Evolutionary conservation across 2,888 invertebrate species (phyloP).

Genomic region (Athalia cordata): DNA sequence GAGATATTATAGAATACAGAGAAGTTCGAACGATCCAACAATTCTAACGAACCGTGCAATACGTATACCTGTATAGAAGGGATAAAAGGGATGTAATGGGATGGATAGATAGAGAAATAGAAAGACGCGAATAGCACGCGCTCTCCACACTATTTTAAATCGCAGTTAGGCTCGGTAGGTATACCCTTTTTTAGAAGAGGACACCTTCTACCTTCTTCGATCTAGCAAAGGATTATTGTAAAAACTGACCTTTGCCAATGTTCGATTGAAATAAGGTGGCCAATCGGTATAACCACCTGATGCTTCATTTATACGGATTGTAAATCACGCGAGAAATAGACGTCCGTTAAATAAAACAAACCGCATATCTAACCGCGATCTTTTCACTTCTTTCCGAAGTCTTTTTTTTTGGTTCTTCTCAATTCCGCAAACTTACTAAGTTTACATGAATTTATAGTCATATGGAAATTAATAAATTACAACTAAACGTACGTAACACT

Average conservation of each 20-base stretch:
- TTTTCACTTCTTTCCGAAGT: too few relatives aligned
- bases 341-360: background rate
- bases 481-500: too few relatives aligned
- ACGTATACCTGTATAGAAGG: background rate
- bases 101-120: slow-evolving; percentile 25
- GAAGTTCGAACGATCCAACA: background rate
- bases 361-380: too few relatives aligned
- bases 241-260: slow-evolving; percentile 43
- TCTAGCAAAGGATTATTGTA: background rate
- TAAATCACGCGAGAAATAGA: slow-evolving; percentile 34
- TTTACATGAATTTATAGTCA: too few relatives aligned
- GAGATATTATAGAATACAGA: background rate
- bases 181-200: slow-evolving; percentile 39
- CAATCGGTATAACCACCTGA: slow-evolving; percentile 34
- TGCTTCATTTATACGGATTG: slow-evolving; percentile 19
- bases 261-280: slow-evolving; percentile 40
- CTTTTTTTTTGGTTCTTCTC: too few relatives aligned
- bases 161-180: slow-evolving; percentile 16
- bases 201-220: slow-evolving; percentile 35
- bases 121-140: slow-evolving; percentile 11
- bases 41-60: background rate
- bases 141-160: slow-evolving; percentile 34
- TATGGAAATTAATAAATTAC: too few relatives aligned
- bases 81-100: slow-evolving; percentile 6
- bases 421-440: too few relatives aligned